Evolutionary conservation across 2,888 invertebrate genomes (phyloP).

Genomic region (Metallyticus violacea): DNA sequence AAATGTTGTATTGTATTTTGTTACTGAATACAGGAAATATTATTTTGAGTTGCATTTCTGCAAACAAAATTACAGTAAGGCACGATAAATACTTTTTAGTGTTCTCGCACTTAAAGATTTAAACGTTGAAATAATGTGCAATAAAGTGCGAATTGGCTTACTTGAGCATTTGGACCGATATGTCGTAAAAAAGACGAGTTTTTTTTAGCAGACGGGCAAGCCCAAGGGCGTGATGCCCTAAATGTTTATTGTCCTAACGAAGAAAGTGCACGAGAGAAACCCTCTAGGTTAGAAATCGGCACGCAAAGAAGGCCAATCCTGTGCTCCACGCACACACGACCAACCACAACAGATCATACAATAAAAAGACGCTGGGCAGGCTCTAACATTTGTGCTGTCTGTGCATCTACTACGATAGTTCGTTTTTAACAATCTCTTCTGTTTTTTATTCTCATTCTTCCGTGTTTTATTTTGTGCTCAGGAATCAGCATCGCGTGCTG

Average conservation of each 20-base stretch:
- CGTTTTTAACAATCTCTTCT: too few relatives aligned
- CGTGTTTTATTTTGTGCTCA: neutral
- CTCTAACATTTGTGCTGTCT: neutral
- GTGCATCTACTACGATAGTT: neutral
- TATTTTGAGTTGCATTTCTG: too few relatives aligned
- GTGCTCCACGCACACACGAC: neutral
- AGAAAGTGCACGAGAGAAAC: neutral
- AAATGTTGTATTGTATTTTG: too few relatives aligned
- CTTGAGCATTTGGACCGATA: neutral
- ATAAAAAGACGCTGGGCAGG: neutral
- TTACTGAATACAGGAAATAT: too few relatives aligned
- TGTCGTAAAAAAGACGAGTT: neutral
- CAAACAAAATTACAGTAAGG: too few relatives aligned
- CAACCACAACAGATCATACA: slow-evolving; percentile 1
- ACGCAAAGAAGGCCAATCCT: neutral
- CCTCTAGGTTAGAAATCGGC: neutral
- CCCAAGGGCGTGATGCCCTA: neutral
- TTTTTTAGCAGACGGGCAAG: neutral
- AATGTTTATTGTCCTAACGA: slow-evolving; percentile 8
- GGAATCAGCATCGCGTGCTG: slow-evolving; percentile 1
- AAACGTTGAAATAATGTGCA: neutral
- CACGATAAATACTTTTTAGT: too few relatives aligned
- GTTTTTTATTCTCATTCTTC: neutral
- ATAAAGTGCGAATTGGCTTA: neutral
- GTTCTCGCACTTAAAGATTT: neutral